A percentile compares a stretch with the other conserved stretches of the same genome.
Conservation (phyloP, 2,888 invertebrate species). For the Drosophila maculinotata region DNA sequence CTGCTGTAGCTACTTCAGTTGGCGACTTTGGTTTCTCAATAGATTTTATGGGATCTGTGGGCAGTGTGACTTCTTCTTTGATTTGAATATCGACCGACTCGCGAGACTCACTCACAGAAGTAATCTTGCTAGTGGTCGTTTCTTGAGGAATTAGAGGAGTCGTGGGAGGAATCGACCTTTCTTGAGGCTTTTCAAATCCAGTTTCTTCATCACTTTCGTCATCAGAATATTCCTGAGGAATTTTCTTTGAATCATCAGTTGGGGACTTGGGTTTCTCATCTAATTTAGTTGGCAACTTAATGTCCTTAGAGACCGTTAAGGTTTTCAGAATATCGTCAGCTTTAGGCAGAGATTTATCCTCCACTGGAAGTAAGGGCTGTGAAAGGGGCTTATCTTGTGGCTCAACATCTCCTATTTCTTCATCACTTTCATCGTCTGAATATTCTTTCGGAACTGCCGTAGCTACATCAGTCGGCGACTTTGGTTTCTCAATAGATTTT, state of each 20-base stretch:
- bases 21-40: neutral
- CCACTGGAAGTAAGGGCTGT: too few species aligned
- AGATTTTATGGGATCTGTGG: conserved; percentile 2
- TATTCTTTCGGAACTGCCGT: conserved; percentile 1
- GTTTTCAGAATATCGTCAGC: too few species aligned
- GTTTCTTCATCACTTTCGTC: conserved; percentile 9
- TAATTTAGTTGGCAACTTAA: neutral
- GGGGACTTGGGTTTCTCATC: conserved; percentile 1
- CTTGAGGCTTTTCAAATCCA: neutral
- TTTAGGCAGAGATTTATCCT: too few species aligned
- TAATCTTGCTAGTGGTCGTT: too few species aligned
- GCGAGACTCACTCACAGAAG: conserved; percentile 4
- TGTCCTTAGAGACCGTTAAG: neutral
- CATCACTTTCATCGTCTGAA: conserved; percentile 20
- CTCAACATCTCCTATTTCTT: conserved; percentile 1
- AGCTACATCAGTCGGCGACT: conserved; percentile 2
- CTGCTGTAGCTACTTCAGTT: neutral
- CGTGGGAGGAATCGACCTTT: too few species aligned
- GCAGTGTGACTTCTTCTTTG: neutral
- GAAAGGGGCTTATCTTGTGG: too few species aligned
- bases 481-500: conserved; percentile 3
- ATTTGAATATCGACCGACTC: conserved; percentile 3
- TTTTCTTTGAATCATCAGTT: neutral
- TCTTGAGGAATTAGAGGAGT: too few species aligned
- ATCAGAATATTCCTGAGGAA: too few species aligned